Evolutionary conservation across 2,888 invertebrate species (phyloP).

Genomic region (Geotrupes spiniger): DNA sequence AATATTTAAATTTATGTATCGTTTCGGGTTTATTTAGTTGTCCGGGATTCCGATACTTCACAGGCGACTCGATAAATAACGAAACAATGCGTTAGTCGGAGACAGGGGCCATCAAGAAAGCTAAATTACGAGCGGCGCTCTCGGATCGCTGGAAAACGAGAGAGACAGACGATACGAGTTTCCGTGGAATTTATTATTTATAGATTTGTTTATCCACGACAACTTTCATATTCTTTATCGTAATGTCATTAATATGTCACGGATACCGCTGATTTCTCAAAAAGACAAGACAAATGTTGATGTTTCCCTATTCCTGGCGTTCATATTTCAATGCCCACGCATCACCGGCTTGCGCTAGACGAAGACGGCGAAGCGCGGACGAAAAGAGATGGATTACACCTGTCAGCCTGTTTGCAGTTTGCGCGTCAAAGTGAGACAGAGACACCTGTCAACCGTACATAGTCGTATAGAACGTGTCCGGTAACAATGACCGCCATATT

Average conservation of each 20-base stretch:
- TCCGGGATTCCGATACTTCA: conserved; percentile 20
- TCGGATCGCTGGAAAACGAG: neutral
- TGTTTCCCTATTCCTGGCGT: conserved; percentile 44
- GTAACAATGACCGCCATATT: conserved; percentile 34
- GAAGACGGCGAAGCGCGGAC: conserved; percentile 10
- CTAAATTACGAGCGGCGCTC: conserved; percentile 40
- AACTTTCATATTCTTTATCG: conserved; percentile 50
- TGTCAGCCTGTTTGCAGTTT: conserved; percentile 23
- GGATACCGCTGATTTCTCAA: conserved; percentile 45
- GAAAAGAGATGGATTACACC: conserved; percentile 16
- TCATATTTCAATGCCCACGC: conserved; percentile 49
- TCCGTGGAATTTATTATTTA: conserved; percentile 46
- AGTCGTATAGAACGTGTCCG: conserved; percentile 23
- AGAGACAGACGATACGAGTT: conserved; percentile 21
- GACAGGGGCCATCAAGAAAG: conserved; percentile 43
- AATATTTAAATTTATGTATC: conserved; percentile 8
- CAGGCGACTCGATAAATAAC: conserved; percentile 25
- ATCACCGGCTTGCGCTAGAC: conserved; percentile 22
- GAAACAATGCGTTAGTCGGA: conserved; percentile 41
- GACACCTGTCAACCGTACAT: conserved; percentile 33
- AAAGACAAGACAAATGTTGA: conserved; percentile 49
- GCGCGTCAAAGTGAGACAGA: conserved; percentile 33
- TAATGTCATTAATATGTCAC: conserved; percentile 49
- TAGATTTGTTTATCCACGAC: conserved; percentile 49
- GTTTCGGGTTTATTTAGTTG: conserved; percentile 15